Percentiles rank a stretch among this genome's conserved stretches.
Evolutionary conservation across 30 jellyfish, hydroid and myxozoan genomes (phyloP).

Genomic region (Aurelia aurita): DNA sequence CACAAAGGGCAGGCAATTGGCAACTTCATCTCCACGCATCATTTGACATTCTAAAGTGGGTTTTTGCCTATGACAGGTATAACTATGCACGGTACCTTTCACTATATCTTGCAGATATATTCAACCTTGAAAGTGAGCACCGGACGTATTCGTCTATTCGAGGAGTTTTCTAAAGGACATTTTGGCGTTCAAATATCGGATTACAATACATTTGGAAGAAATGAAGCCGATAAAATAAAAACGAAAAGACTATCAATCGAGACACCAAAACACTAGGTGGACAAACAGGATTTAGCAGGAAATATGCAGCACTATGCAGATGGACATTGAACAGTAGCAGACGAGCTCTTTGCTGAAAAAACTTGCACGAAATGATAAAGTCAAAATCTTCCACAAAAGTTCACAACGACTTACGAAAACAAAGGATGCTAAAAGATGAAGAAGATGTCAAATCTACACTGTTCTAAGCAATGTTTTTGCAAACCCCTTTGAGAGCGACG

Average conservation of each 20-base stretch:
- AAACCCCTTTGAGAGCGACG: conserved; percentile 28
- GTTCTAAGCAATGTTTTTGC: no score
- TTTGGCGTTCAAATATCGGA: conserved; percentile 52
- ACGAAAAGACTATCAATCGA: conserved; percentile 47
- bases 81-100: conserved; percentile 19
- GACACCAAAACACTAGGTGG: conserved; percentile 69
- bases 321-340: conserved; percentile 38
- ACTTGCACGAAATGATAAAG: neutral
- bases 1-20: no score
- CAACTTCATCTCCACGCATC: no score
- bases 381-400: conserved; percentile 5
- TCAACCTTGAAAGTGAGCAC: conserved; percentile 29
- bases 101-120: conserved; percentile 23
- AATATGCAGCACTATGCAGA: conserved; percentile 17
- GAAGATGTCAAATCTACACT: conserved; percentile 21
- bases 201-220: conserved; percentile 64
- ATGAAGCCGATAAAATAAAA: conserved; percentile 56
- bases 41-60: no score
- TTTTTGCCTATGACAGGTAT: no score
- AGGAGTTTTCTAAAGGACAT: conserved; percentile 33
- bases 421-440: conserved; percentile 26
- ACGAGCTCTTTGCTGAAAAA: neutral
- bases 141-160: conserved; percentile 5
- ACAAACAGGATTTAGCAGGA: conserved; percentile 7
- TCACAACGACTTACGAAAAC: conserved; percentile 16